phyloP scores from a whole-genome alignment of 1,140 invertebrate genomes.

The Ceratitis capitata region DNA sequence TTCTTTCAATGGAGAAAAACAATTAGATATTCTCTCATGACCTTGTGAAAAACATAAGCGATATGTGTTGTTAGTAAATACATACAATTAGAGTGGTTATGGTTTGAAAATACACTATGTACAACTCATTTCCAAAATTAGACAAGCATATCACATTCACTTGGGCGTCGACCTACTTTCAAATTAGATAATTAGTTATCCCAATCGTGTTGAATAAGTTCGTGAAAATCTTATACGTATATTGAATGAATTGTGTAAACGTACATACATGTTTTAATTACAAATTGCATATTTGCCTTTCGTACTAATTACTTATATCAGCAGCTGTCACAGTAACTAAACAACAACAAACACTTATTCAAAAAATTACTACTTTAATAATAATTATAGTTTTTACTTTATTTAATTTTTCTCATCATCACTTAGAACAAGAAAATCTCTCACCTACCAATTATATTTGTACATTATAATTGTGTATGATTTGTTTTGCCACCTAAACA shows the following conservation, averaged over 20 bases:
- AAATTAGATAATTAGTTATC: background rate
- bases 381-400: background rate
- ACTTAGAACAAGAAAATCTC: background rate
- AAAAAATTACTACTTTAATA: background rate
- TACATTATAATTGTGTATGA: background rate
- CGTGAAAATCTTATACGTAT: background rate
- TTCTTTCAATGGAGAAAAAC: too few species aligned
- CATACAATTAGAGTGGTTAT: background rate
- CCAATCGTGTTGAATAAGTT: background rate
- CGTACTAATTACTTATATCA: constrained; percentile 9
- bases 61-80: too few species aligned
- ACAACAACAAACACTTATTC: background rate
- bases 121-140: background rate
- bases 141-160: background rate
- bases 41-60: too few species aligned
- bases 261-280: background rate
- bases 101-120: background rate
- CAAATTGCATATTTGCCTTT: background rate
- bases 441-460: background rate
- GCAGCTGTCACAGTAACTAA: too few species aligned
- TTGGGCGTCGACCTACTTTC: background rate
- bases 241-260: background rate
- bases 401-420: constrained; percentile 7
- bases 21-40: too few species aligned
- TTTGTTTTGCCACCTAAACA: background rate